Base-by-base conservation (phyloP, 2,888 invertebrate species). In the Lumbricus terrestris region DNA sequence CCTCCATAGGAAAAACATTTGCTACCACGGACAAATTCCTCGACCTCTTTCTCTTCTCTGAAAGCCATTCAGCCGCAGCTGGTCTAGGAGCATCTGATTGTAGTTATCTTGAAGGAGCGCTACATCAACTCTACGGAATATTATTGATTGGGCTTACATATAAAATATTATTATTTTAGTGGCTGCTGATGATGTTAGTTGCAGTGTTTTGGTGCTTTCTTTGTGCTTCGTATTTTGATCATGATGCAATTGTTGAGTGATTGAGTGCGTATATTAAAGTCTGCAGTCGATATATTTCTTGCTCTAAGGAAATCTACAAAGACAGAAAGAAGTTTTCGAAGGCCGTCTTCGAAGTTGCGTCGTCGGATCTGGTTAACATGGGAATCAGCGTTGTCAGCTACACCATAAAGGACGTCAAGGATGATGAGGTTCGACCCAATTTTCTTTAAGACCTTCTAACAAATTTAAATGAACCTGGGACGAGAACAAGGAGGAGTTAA, bases 261-360 rank as follows among this genome's bases (percentile, higher is more conserved):
- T 69, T 69, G 69, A 69, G 47, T 20, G 47, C 13, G 4, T 18
- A 15, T 69, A 29, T 47, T 20, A 47, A 42, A 47, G 23, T 47
- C 47, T 20, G 20, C 47, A 47, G 33, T 33, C 33, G 83, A 20
- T 85, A 6, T 85, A 85, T 85, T 85, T 34, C 37, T 85, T 85
- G 34, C n/a, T 85, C 37, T 35, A 40, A 95, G 95, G 95, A 95
- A 93, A 95, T 95, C 92, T 95, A 95, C 93, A 95, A 95, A 92
- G 95, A 95, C 91, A 92, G 95, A 38, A 95, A 95, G 94, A 95
- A 95, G 94, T 95, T 95, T 91, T 94, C 95, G 38, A 94, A 94
- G 92, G 94, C 95, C 90, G 95, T 95, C 89, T 95, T 95, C 92
- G 95, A 95, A 89, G 95, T 95, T n/a, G 95, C 95, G 0, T 95